phyloP scores from a whole-genome alignment of 2,113 vertebrate species.

The Melospiza melodia region DNA sequence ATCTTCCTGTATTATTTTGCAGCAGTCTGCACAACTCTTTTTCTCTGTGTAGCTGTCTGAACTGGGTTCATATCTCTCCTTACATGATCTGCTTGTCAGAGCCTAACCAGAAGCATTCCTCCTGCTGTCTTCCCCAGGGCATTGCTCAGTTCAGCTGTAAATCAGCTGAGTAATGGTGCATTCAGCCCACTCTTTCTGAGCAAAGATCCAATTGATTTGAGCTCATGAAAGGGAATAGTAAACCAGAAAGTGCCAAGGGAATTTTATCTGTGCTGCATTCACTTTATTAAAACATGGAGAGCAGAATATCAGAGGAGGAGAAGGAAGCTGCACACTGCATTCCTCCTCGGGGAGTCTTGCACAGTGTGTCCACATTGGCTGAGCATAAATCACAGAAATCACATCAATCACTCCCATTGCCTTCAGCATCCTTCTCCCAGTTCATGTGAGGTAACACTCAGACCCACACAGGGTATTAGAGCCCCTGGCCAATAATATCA shows the following conservation, averaged over 20 bases:
- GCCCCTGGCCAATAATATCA: background rate
- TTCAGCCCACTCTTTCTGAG: background rate
- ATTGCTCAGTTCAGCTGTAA: background rate
- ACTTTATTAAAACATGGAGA: background rate
- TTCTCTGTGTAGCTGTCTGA: background rate
- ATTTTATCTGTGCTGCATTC: background rate
- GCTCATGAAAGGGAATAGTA: background rate
- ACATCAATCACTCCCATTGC: background rate
- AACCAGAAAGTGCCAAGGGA: background rate
- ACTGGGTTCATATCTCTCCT: background rate
- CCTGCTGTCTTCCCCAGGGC: background rate
- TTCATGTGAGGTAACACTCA: background rate
- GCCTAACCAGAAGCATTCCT: background rate
- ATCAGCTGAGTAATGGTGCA: background rate
- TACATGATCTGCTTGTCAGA: background rate
- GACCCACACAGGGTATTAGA: background rate
- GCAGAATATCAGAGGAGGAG: background rate
- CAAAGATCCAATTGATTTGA: background rate
- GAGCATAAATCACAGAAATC: background rate
- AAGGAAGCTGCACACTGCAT: accelerated
- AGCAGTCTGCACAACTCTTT: background rate
- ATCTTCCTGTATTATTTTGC: background rate
- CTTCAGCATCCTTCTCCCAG: background rate
- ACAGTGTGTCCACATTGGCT: accelerated
- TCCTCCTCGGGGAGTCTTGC: background rate